Evolutionary conservation across 92 coral and sea anemone species (phyloP).

Genomic region (Palythoa heliodiscus): DNA sequence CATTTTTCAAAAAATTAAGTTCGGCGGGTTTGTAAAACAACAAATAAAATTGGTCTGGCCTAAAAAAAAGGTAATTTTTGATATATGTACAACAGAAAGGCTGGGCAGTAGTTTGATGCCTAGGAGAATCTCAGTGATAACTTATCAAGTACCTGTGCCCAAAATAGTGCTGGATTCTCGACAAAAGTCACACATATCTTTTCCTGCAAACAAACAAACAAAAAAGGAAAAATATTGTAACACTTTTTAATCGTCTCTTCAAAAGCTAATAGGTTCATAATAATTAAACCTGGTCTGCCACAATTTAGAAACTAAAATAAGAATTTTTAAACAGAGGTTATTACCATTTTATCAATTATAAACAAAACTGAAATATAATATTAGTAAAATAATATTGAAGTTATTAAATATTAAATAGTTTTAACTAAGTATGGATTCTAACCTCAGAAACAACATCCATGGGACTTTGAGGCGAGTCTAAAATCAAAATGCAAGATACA

Average conservation of each 20-base stretch:
- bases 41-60: no score
- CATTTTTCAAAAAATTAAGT: no score
- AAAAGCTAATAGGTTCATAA: not conserved
- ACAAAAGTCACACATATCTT: conserved; percentile 65
- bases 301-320: no score
- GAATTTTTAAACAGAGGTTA: no score
- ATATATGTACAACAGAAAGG: no score
- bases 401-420: not conserved
- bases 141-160: conserved; percentile 78
- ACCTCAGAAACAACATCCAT: conserved; percentile 19
- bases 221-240: not conserved
- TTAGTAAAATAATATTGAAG: not conserved
- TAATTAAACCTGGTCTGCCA: no score
- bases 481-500: not conserved
- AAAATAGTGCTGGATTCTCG: conserved; percentile 74
- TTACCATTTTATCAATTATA: no score
- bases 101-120: no score
- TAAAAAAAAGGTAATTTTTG: no score
- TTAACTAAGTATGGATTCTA: not conserved
- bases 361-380: not conserved
- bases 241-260: not conserved
- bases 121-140: not conserved
- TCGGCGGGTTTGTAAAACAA: no score
- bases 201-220: conserved; percentile 55
- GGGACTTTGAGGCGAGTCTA: conserved; percentile 17